Conservation (phyloP, 2,797 vertebrate species). For the Squalus acanthias region DNA sequence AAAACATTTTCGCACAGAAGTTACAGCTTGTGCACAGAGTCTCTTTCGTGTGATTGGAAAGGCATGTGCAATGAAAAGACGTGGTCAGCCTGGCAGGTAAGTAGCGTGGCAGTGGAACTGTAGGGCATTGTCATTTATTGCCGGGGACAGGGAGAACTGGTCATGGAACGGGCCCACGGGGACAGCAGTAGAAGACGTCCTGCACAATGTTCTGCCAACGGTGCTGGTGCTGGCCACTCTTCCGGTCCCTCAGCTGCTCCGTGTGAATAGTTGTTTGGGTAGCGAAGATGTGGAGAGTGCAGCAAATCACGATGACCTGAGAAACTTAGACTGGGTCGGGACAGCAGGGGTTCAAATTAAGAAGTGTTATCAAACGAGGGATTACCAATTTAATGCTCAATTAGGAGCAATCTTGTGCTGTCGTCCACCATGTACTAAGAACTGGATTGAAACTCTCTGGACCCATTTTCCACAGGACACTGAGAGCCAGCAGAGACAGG, state of each 20-base stretch:
- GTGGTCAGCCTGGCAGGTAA: not conserved
- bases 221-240: not conserved
- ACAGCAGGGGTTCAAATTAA: not conserved
- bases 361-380: not conserved
- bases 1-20: not conserved
- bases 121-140: not conserved
- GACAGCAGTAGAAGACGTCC: not conserved
- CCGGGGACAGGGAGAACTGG: not conserved
- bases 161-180: not conserved
- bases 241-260: not conserved
- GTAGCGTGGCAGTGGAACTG: not conserved
- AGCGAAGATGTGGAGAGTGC: not conserved
- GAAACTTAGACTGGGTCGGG: not conserved
- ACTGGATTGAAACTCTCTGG: not conserved
- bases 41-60: not conserved
- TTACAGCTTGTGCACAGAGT: not conserved
- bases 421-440: no score
- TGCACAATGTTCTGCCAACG: not conserved
- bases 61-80: not conserved
- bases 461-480: not conserved
- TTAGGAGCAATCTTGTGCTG: not conserved
- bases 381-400: not conserved
- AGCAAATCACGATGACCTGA: not conserved
- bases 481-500: not conserved
- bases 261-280: not conserved